Evolutionary conservation across 2,113 vertebrate genomes (phyloP), one percentile per base, ranked within the genome.

Genomic region (Dolichotis patagonum): DNA sequence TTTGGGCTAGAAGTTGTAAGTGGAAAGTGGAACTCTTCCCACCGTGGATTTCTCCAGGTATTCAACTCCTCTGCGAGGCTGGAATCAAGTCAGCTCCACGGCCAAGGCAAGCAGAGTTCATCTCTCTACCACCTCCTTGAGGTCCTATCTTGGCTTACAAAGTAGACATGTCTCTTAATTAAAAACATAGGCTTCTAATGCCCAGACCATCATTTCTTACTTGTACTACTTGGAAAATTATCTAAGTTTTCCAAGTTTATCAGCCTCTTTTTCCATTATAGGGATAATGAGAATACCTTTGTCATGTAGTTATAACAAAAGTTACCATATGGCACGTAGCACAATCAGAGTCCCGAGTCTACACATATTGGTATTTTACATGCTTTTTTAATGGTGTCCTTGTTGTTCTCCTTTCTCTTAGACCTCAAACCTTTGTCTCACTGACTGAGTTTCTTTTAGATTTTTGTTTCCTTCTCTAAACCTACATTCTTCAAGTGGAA

Each of bases 351-450:
- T 26, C 26, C 49, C 13, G 35, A 38, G 38, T 8, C 78, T 30
- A 12, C 12, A 14, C 0, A 0, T 13, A 13, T 20, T 28, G 10
- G 6, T 35, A 30, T 4, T 65, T n/a, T 56, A 10, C 5, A 30
- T 28, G 10, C 52, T 67, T 38, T 4, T 2, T 56, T 16, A 5
- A 7, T 65, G 6, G 20, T 52, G 3, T 52, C 22, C 1, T 20
- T 35, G 20, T 11, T 4, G 16, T 73, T 12, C 16, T 26, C 54
- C 28, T 7, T 49, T 82, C 46, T 73, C 35, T 82, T 38, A 62
- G 49, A 52, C 9, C 4, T 71, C 78, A 41, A 2, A 13, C 52
- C 5, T 94, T 89, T 78, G 73, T 86, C 4, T 41, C 12, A 14
- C 9, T 20, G 49, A 73, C 60, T 78, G 49, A 17, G 12, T 65